Evolutionary conservation across 2,888 invertebrate genomes (phyloP).

Genomic region (Diabrotica balteata): DNA sequence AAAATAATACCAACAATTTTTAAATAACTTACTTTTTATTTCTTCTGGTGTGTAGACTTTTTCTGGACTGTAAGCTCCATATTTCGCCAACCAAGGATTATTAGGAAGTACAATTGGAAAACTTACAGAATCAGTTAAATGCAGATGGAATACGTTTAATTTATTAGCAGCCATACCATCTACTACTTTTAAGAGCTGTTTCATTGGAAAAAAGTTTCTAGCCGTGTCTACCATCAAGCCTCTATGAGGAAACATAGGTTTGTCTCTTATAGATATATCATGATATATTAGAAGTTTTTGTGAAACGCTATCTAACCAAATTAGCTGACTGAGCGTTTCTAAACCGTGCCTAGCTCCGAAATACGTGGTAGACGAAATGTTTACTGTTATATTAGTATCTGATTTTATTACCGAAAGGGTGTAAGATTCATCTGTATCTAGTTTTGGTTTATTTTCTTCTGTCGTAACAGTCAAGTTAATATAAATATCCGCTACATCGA

Average conservation of each 20-base stretch:
- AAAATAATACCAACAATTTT: too few species aligned
- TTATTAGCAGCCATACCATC: slow-evolving; percentile 88
- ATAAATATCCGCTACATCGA: slow-evolving; percentile 30
- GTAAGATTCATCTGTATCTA: slow-evolving; percentile 77
- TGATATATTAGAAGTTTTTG: slow-evolving; percentile 68
- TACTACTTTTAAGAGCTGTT: slow-evolving; percentile 73
- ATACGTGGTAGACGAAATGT: slow-evolving; percentile 69
- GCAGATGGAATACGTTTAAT: slow-evolving; percentile 90
- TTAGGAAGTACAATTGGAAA: slow-evolving; percentile 82
- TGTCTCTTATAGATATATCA: slow-evolving; percentile 72
- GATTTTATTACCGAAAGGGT: slow-evolving; percentile 49
- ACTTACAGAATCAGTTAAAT: slow-evolving; percentile 85
- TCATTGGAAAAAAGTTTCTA: slow-evolving; percentile 81
- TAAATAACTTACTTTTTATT: slow-evolving; percentile 59
- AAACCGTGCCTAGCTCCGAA: slow-evolving; percentile 79
- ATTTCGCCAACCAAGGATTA: slow-evolving; percentile 76
- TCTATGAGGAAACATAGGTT: slow-evolving; percentile 78
- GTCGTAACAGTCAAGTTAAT: slow-evolving; percentile 57
- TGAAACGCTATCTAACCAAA: slow-evolving; percentile 74
- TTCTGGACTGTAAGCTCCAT: slow-evolving; percentile 84
- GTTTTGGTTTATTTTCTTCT: slow-evolving; percentile 60
- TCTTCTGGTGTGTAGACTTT: slow-evolving; percentile 71
- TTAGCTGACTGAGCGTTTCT: slow-evolving; percentile 76
- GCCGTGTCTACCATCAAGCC: slow-evolving; percentile 90
- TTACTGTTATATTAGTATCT: slow-evolving; percentile 63